Percentiles rank a stretch among this genome's conserved stretches.
Evolutionary conservation across 2,888 invertebrate genomes (phyloP).

Genomic region (Trilocha varians): DNA sequence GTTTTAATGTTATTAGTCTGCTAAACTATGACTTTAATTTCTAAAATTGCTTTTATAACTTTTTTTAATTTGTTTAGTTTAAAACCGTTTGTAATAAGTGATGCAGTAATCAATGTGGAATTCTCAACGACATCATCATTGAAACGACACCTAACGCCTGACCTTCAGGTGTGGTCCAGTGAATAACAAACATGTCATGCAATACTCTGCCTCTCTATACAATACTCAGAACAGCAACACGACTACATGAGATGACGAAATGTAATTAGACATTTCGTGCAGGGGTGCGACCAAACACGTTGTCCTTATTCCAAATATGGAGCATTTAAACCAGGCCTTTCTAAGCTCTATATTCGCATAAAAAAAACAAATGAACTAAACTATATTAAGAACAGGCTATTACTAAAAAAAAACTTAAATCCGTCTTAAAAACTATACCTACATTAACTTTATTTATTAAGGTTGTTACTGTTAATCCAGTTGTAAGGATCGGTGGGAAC

Average conservation of each 20-base stretch:
- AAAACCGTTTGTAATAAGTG: no score
- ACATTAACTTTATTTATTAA: no score
- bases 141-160: slow-evolving; percentile 24
- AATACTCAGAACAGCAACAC: slow-evolving; percentile 13
- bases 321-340: neutral
- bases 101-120: slow-evolving; percentile 45
- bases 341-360: no score
- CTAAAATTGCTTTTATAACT: no score
- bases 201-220: slow-evolving; percentile 14
- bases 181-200: slow-evolving; percentile 20
- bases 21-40: no score
- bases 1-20: no score
- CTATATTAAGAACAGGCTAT: no score
- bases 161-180: slow-evolving; percentile 37
- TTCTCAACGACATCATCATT: slow-evolving; percentile 36
- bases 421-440: no score
- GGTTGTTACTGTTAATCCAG: no score
- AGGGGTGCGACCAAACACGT: neutral
- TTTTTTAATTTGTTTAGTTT: no score
- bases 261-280: neutral
- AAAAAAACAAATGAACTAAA: no score
- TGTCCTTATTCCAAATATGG: neutral
- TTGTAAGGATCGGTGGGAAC: neutral
- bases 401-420: no score
- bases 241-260: slow-evolving; percentile 14